Evolutionary conservation across 2,888 invertebrate species (phyloP).

Genomic region (Pristionchus japonicus): DNA sequence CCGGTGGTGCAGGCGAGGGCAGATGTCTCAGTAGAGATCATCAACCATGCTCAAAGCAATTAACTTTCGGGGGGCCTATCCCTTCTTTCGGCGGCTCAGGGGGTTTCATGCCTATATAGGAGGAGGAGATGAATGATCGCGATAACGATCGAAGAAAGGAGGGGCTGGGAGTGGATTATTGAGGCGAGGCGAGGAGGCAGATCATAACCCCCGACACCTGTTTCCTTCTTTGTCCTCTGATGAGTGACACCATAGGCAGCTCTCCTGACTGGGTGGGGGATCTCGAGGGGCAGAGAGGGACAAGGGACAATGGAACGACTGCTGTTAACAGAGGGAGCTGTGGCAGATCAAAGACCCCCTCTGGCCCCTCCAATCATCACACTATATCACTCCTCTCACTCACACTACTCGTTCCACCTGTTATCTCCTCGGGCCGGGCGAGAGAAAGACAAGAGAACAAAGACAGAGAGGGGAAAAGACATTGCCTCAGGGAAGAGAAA

Average conservation of each 20-base stretch:
- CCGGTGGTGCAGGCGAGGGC: conserved; percentile 8
- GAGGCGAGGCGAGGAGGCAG: background rate
- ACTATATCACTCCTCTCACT: conserved; percentile 17
- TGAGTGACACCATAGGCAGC: conserved; percentile 10
- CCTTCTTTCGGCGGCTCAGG: background rate
- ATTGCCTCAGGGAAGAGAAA: background rate
- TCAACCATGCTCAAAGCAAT: conserved; percentile 24
- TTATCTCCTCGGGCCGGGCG: background rate
- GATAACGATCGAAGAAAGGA: conserved; percentile 30
- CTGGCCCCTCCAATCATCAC: conserved; percentile 14
- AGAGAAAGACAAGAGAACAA: background rate
- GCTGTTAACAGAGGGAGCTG: conserved; percentile 3
- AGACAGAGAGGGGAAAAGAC: background rate
- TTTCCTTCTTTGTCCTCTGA: conserved; percentile 16
- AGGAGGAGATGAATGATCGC: conserved; percentile 34
- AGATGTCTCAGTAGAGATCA: conserved; percentile 19
- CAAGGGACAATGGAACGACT: background rate
- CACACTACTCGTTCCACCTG: conserved; percentile 28
- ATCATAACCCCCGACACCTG: conserved; percentile 19
- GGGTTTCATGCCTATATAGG: conserved; percentile 32
- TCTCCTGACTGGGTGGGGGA: conserved; percentile 3
- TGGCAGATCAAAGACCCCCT: background rate
- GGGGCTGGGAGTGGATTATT: conserved; percentile 15
- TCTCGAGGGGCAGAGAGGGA: background rate
- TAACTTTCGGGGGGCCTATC: conserved; percentile 31